Evolutionary conservation across 2,888 invertebrate species (phyloP), one percentile per base, ranked within the genome.

Genomic region (Anticlea derivata): DNA sequence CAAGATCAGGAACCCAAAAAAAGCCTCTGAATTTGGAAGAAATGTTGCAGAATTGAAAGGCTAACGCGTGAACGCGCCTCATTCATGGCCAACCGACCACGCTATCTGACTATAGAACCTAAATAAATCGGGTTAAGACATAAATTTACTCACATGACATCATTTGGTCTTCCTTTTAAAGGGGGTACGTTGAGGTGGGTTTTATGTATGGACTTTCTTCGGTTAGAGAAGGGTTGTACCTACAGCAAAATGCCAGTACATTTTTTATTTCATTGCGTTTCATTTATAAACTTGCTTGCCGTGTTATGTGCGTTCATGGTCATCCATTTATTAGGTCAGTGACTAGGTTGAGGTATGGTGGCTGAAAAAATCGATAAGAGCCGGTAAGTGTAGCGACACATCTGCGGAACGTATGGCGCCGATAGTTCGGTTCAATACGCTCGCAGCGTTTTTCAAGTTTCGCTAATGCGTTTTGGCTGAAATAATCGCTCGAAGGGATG

Each of bases 81-180:
- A 54, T 63, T 63, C 58, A 51, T 53, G 49, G 56, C 46, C 43
- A 59, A 50, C 53, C 58, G 56, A 50, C 61, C 56, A 54, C 49
- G 52, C 48, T 61, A 58, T 63, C 59, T 50, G 39, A 50, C 54
- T 51, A 43, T 51, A 35, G 51, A 46, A 50, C 54, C 37, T 50
- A 54, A 46, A 50, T 54, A 50, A 50, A 54, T 46, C 46, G 41
- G 41, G 46, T 54, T 50, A 53, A 46, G 54, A 50, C 50, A 46
- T 50, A 54, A 54, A 54, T 54, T 54, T 48, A 50, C 46, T 54
- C 41, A 10, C 31, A 50, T 46, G 48, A 44, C 39, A 38, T 53
- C 38, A 38, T 40, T 40, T 30, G 39, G 41, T 8, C 33, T 23
- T 40, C 20, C n/a, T 38, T 44, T 53, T n/a, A n/a, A n/a, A 34